A percentile compares a stretch with the other conserved stretches of the same genome.
phyloP scores from a whole-genome alignment of 2,113 vertebrate species.

The Tonatia bakeri region DNA sequence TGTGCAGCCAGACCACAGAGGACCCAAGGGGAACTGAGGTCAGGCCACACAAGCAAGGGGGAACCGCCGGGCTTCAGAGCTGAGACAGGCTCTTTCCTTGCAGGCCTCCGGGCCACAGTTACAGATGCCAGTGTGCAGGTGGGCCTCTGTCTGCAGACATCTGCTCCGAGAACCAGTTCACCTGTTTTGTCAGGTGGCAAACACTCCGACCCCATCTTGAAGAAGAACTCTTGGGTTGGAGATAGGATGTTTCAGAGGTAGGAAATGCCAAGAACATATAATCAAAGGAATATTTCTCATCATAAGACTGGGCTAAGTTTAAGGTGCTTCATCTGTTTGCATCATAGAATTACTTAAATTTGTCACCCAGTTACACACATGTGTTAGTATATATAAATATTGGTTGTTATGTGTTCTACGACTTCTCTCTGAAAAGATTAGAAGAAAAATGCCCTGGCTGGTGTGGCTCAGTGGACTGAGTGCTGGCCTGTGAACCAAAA shows the following conservation, averaged over 20 bases:
- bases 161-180: background rate
- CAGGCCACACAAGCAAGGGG: background rate
- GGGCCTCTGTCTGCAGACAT: background rate
- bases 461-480: too few species aligned
- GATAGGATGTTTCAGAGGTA: background rate
- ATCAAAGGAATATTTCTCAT: background rate
- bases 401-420: background rate
- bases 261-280: background rate
- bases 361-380: background rate
- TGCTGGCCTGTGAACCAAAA: too few species aligned
- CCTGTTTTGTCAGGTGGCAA: background rate
- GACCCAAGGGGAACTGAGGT: too few species aligned
- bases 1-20: background rate
- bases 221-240: background rate
- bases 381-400: background rate
- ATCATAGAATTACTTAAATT: background rate
- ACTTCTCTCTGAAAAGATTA: background rate
- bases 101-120: background rate
- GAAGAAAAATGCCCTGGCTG: background rate
- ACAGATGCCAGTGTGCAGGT: background rate
- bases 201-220: background rate
- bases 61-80: background rate
- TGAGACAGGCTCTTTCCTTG: background rate
- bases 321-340: background rate
- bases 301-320: background rate